Percentiles rank a stretch among this genome's conserved stretches.
These are phyloP conservation scores for Lithophane semibrunnea DNA, from an alignment of 2,888 invertebrate species.

Conservation along the genomic window DNA sequence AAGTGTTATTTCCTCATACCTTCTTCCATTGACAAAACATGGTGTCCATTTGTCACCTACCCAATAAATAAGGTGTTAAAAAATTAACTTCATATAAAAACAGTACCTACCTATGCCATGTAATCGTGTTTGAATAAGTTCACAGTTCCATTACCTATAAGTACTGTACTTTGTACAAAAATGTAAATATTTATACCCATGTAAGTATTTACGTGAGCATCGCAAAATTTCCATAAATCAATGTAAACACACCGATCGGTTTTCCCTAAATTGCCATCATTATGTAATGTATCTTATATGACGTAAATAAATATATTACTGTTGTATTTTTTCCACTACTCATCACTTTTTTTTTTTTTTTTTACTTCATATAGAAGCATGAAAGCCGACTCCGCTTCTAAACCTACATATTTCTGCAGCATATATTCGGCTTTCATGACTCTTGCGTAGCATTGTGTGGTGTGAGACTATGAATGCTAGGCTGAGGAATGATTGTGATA, in stretches of 20 bases:
- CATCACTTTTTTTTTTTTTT: background rate
- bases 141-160: background rate
- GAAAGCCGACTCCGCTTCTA: too few species aligned
- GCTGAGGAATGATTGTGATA: background rate
- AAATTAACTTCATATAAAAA: too few species aligned
- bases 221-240: conserved; percentile 9
- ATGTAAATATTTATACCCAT: background rate
- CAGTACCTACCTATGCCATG: background rate
- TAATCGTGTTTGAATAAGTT: too few species aligned
- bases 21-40: background rate
- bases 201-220: conserved; percentile 33
- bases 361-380: background rate
- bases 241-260: conserved; percentile 14
- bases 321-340: background rate
- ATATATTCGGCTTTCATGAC: too few species aligned
- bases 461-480: background rate
- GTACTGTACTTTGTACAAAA: background rate
- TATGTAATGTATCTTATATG: background rate
- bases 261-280: conserved; percentile 11
- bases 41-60: background rate
- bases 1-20: too few species aligned
- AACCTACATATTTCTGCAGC: too few species aligned
- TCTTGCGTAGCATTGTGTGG: background rate
- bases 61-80: background rate
- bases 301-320: background rate